Evolutionary conservation across 2,888 invertebrate species (phyloP).

Genomic region (Furcula furcula): DNA sequence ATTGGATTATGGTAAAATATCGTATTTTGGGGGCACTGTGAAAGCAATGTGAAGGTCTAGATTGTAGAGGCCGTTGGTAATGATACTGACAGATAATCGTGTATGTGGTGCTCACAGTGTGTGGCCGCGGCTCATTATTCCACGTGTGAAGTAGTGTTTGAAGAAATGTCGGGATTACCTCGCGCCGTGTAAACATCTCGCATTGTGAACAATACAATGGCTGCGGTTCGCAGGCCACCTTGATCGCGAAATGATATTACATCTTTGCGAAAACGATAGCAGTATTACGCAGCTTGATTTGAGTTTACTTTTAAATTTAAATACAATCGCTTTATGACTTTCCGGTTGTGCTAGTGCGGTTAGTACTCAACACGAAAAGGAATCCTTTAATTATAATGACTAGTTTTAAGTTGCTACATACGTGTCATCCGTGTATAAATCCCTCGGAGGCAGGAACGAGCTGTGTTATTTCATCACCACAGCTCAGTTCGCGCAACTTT

Average conservation of each 20-base stretch:
- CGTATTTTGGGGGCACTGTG: background rate
- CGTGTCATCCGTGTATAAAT: background rate
- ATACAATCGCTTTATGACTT: no score
- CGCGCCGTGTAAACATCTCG: background rate
- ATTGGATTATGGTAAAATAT: no score
- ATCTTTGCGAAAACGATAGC: no score
- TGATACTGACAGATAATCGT: background rate
- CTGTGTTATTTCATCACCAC: background rate
- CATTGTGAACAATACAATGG: background rate
- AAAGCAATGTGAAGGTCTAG: background rate
- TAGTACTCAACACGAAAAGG: no score
- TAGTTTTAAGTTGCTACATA: background rate
- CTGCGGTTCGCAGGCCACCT: background rate
- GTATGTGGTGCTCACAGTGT: no score
- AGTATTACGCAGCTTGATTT: no score
- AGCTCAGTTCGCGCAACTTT: background rate
- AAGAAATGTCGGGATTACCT: background rate
- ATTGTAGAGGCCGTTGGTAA: background rate
- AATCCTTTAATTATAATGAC: no score
- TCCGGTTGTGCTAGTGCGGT: no score
- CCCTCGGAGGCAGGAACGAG: background rate
- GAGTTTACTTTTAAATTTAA: no score
- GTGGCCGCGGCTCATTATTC: no score
- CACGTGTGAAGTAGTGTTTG: background rate
- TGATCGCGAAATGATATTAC: no score